A percentile compares a stretch with the other conserved stretches of the same genome.
Conservation (phyloP, 1,140 invertebrate genomes). For the Megalonaias nervosa region DNA sequence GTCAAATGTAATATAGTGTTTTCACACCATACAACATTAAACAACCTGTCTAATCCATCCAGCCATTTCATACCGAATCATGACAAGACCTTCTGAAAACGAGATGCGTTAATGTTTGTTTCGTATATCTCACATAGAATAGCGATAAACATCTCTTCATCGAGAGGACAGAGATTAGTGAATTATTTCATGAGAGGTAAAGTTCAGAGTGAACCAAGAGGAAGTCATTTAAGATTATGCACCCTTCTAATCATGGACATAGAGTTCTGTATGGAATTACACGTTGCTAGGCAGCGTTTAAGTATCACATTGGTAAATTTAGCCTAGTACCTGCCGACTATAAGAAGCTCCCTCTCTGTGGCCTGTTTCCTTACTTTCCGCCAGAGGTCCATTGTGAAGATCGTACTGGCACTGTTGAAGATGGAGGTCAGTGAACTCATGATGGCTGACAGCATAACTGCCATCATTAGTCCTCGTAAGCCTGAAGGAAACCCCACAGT, state of each 20-base stretch:
- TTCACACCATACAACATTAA: not conserved
- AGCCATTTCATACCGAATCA: not conserved
- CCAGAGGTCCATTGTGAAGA: constrained; percentile 77
- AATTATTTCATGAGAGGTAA: too few relatives aligned
- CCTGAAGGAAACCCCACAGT: constrained; percentile 31
- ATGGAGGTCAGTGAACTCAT: constrained; percentile 76
- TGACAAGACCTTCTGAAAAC: too few relatives aligned
- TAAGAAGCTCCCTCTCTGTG: constrained; percentile 72
- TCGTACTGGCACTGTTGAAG: constrained; percentile 75
- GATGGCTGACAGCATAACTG: constrained; percentile 76
- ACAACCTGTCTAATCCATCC: not conserved
- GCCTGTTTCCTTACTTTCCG: constrained; percentile 70
- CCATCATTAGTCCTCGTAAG: constrained; percentile 73
- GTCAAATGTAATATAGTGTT: not conserved
- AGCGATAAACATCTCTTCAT: too few relatives aligned
- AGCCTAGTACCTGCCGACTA: constrained; percentile 72
- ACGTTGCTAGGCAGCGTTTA: too few relatives aligned
- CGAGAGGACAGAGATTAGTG: too few relatives aligned
- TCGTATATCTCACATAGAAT: too few relatives aligned
- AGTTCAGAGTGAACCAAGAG: too few relatives aligned
- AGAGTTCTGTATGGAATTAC: too few relatives aligned
- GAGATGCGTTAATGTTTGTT: too few relatives aligned
- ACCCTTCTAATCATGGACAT: too few relatives aligned
- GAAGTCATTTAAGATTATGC: too few relatives aligned
- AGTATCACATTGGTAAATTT: not conserved